Evolutionary conservation across 1,140 invertebrate genomes (phyloP), one percentile per base, ranked within the genome.

Genomic region (Nomia melanderi): DNA sequence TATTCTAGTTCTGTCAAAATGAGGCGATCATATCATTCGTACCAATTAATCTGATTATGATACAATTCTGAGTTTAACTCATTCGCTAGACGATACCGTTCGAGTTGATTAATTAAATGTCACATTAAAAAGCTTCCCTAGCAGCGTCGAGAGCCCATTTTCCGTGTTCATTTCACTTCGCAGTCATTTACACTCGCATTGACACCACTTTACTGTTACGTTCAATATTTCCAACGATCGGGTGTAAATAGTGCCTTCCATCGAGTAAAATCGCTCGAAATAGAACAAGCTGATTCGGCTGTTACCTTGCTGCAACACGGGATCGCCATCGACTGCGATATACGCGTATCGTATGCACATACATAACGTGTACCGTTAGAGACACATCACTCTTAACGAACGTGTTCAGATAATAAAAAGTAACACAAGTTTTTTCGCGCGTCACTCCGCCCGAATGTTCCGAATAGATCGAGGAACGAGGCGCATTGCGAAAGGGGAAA

Each of bases 381-480:
- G 20, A 50, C 20, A 50, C 3, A 20, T 50, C 7, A 50, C 7
- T n/a, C 20, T 50, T n/a, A n/a, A 50, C n/a, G 5, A n/a, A 7
- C 8, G 5, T n/a, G 20, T 50, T 23, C 2, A n/a, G n/a, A 50
- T 17, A n/a, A 50, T n/a, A 50, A 50, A 47, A 23, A n/a, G n/a
- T 6, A n/a, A 7, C 5, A n/a, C 44, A 20, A 7, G 47, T 17
- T 14, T 17, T 44, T 44, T 44, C 20, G 20, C 41, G 20, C 20
- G 14, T 3, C 39, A 41, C 39, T 41, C 41, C 41, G 59, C n/a
- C 25, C 47, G 59, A 63, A 36, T 50, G 20, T 41, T 64, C 27
- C 50, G 11, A 41, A n/a, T 54, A 29, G 27, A 33, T 12, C 62
- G 62, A 77, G 56, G 72, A 82, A 63, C 44, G 9, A 41, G 14